Base-by-base conservation (phyloP, 1,140 invertebrate species). In the Drosophila micromelanica region DNA sequence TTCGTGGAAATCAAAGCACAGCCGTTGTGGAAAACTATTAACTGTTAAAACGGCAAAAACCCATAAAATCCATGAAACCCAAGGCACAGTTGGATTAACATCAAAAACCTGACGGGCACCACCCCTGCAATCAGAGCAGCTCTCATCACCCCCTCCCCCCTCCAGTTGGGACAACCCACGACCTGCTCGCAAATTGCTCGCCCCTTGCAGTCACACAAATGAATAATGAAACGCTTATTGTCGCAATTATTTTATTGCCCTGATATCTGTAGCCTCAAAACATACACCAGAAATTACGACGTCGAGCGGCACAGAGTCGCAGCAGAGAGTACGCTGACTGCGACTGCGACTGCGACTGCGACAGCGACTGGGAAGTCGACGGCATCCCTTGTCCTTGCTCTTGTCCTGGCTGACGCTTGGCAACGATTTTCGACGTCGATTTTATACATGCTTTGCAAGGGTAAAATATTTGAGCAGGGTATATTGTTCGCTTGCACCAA, bases 161-260 rank as follows among this genome's bases (percentile, higher is more conserved):
- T 0, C 17, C 23, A n/a, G n/a, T n/a, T n/a, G n/a, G n/a, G n/a
- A n/a, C 30, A 20, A 23, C 20, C 32, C 32, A 9, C 30, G 82
- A 86, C 82, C 82, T 86, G 82, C 82, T 78, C 71, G 70, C 82
- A 82, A 86, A 82, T 86, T 89, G 82, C 64, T 82, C 82, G 82
- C 82, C 82, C 82, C 82, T 86, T 82, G 75, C 82, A 81, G 78
- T 78, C 82, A 89, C 78, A 82, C 84, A 86, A 86, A 86, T 87
- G 82, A 86, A 86, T 87, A 87, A 87, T 87, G 82, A 87, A 87
- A 87, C 79, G 82, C 82, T 87, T 87, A 87, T 87, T 87, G 82
- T 87, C 82, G 82, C 82, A 87, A 87, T 87, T 87, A 87, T 87
- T 87, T 87, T 87, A 87, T 87, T 87, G 84, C 82, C 82, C 82